phyloP scores from a whole-genome alignment of 2,113 vertebrate species.

The Gallinago paraguaiae region DNA sequence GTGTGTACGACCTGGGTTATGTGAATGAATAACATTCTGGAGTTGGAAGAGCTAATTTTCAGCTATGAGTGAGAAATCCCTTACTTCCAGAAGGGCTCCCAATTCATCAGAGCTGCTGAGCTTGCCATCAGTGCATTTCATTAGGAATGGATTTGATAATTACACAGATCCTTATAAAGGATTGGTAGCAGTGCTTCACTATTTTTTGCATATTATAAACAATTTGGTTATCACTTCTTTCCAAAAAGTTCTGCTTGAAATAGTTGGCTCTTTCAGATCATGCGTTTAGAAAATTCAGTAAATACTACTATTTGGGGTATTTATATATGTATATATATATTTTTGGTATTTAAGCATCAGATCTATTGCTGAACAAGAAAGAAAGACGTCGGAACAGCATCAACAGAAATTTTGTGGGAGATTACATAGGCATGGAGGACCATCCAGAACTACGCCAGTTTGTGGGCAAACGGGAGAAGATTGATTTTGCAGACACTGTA shows the following conservation, averaged over 20 bases:
- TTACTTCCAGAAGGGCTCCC: background rate
- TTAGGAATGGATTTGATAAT: background rate
- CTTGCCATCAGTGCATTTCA: background rate
- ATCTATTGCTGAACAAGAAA: slow-evolving; percentile 93
- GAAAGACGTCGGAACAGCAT: slow-evolving; percentile 94
- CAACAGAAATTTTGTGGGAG: slow-evolving; percentile 96
- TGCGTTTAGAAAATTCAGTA: background rate
- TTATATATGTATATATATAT: background rate
- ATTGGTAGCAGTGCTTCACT: background rate
- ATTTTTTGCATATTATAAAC: background rate
- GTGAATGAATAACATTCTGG: background rate
- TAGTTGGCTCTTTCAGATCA: background rate
- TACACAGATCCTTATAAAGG: background rate
- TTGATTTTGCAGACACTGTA: slow-evolving; percentile 93
- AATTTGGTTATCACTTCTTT: background rate
- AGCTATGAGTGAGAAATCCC: background rate
- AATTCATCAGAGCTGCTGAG: background rate
- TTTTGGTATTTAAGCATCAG: slow-evolving; percentile 82
- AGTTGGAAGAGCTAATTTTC: background rate
- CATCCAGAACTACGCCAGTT: slow-evolving; percentile 93
- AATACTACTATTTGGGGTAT: background rate
- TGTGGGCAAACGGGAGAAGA: slow-evolving; percentile 92
- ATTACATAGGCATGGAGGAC: slow-evolving; percentile 97
- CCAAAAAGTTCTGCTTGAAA: background rate
- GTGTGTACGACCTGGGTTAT: background rate